phyloP scores from a whole-genome alignment of 2,797 vertebrate genomes.

The Sciurus vulgaris region DNA sequence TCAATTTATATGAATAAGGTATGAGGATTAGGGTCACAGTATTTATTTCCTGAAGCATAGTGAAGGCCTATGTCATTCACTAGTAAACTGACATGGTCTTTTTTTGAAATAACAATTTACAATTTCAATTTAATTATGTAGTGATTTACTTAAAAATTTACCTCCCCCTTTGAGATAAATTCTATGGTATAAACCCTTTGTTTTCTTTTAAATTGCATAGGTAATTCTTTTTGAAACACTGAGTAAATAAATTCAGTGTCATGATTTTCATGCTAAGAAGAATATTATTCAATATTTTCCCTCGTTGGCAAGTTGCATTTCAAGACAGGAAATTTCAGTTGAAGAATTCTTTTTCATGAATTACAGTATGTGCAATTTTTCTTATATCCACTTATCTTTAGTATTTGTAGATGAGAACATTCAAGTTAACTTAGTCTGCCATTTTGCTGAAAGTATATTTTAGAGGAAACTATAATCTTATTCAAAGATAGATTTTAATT shows the following conservation, averaged over 20 bases:
- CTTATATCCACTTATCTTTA: neutral
- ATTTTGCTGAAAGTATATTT: neutral
- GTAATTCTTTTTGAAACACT: neutral
- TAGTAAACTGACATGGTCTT: neutral
- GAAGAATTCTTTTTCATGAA: neutral
- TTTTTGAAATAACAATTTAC: neutral
- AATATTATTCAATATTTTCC: neutral
- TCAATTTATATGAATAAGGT: neutral
- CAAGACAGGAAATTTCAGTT: neutral
- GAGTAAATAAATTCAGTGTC: neutral
- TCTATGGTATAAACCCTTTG: neutral
- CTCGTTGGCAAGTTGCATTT: neutral
- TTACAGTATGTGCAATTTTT: neutral
- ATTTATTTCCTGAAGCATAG: neutral
- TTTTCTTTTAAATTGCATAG: neutral
- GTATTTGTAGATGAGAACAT: neutral
- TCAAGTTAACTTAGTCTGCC: neutral
- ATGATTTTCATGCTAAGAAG: neutral
- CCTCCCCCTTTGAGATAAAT: neutral
- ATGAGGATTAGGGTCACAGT: neutral
- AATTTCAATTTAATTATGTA: neutral
- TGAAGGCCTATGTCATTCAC: neutral
- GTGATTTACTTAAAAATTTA: neutral
- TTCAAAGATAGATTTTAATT: constrained; percentile 15
- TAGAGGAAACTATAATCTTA: neutral